Evolutionary conservation across 1,140 invertebrate species (phyloP).

Genomic region (Drosophila bocqueti): DNA sequence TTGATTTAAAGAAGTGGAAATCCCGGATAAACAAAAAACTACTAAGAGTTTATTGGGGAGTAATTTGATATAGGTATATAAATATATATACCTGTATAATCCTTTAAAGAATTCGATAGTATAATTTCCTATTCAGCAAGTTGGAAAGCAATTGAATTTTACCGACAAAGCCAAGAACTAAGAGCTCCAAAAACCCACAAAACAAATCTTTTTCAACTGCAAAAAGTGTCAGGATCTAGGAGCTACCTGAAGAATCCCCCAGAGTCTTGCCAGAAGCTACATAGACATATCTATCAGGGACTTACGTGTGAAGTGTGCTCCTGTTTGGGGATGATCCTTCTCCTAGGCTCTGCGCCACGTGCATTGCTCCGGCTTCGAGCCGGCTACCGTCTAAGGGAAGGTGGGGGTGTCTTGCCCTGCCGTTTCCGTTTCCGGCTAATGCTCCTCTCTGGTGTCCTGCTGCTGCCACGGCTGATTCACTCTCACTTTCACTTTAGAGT

Average conservation of each 20-base stretch:
- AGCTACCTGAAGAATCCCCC: neutral
- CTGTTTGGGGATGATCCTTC: conserved; percentile 1
- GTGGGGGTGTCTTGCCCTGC: neutral
- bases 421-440: conserved; percentile 7
- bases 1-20: neutral
- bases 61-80: too few species aligned
- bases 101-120: neutral
- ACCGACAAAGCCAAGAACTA: neutral
- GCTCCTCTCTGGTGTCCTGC: neutral
- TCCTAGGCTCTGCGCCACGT: neutral
- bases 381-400: neutral
- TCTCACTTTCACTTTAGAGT: conserved; percentile 36
- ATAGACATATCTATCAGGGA: neutral
- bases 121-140: neutral
- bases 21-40: neutral
- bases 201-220: neutral
- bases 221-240: neutral
- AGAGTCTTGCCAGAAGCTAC: neutral
- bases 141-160: neutral
- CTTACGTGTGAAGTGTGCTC: conserved; percentile 14
- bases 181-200: neutral
- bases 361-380: conserved; percentile 10
- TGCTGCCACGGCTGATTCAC: conserved; percentile 10
- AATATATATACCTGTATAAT: too few species aligned
- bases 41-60: neutral